A percentile compares a stretch with the other conserved stretches of the same genome.
Evolutionary conservation across 2,888 invertebrate genomes (phyloP).

Genomic region (Aromia moschata): DNA sequence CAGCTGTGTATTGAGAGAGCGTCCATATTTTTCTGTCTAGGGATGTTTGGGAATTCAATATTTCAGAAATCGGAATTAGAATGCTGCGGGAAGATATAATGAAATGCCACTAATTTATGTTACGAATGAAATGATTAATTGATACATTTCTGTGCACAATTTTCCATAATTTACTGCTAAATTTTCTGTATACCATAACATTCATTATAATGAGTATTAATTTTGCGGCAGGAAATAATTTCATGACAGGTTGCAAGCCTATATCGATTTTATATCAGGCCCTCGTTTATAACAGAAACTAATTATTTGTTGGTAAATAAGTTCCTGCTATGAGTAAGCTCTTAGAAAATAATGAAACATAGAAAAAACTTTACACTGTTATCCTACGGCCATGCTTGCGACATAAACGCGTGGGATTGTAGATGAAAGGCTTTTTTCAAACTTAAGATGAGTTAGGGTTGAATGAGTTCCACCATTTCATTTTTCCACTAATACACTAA

Average conservation of each 20-base stretch:
- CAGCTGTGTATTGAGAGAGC: neutral
- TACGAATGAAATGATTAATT: conserved; percentile 18
- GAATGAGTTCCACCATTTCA: too few relatives aligned
- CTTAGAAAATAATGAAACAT: too few relatives aligned
- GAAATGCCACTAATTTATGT: conserved; percentile 6
- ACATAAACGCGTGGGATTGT: too few relatives aligned
- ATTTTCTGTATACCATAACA: conserved; percentile 20
- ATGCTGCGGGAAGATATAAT: conserved; percentile 13
- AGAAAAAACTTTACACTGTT: too few relatives aligned
- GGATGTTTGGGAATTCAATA: too few relatives aligned
- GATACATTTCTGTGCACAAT: conserved; percentile 12
- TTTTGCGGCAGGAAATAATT: conserved; percentile 14
- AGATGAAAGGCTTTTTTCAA: too few relatives aligned
- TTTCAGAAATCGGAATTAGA: too few relatives aligned
- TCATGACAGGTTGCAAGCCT: conserved; percentile 1
- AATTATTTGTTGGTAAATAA: neutral
- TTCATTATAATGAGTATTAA: conserved; percentile 18
- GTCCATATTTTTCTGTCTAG: too few relatives aligned
- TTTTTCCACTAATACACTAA: too few relatives aligned
- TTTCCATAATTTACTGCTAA: conserved; percentile 21
- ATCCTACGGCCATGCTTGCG: too few relatives aligned
- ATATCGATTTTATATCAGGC: neutral
- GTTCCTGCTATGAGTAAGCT: neutral
- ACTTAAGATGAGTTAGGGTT: too few relatives aligned
- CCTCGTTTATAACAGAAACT: neutral